Evolutionary conservation across 1,140 invertebrate species (phyloP).

Genomic region (Caenorhabditis elegans): DNA sequence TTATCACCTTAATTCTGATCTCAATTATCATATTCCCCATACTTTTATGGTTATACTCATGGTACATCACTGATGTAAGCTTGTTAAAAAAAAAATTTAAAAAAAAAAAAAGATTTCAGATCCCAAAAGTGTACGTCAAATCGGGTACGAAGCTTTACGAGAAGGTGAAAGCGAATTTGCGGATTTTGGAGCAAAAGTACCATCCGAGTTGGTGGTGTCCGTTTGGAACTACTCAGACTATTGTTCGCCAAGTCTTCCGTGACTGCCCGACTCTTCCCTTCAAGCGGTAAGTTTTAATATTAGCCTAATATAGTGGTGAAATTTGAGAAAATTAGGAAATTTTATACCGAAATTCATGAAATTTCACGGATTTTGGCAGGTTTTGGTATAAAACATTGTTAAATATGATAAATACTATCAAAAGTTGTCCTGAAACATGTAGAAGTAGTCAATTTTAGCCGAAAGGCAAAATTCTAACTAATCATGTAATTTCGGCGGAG

Average conservation of each 20-base stretch:
- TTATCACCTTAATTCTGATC: not conserved
- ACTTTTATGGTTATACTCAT: not conserved
- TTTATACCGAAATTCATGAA: too few species aligned
- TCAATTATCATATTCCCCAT: not conserved
- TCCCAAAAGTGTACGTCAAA: constrained; percentile 34
- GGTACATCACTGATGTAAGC: not conserved
- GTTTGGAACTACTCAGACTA: constrained; percentile 46
- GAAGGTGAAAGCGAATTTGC: not conserved
- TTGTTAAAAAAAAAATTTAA: not conserved
- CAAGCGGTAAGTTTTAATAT: constrained; percentile 28
- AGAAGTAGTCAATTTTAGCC: too few species aligned
- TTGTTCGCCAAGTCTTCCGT: constrained; percentile 40
- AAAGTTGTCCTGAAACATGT: too few species aligned
- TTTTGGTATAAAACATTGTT: too few species aligned
- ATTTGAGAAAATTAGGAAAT: too few species aligned
- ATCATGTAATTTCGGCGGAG: too few species aligned
- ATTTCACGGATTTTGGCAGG: too few species aligned
- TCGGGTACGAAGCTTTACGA: not conserved
- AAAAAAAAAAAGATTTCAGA: not conserved
- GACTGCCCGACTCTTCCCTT: constrained; percentile 38
- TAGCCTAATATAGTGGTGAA: too few species aligned
- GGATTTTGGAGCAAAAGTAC: constrained; percentile 38
- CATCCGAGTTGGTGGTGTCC: constrained; percentile 52
- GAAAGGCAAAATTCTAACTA: too few species aligned
- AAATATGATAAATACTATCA: too few species aligned